These are phyloP conservation scores for Nibea coibor DNA, from an alignment of 2,113 vertebrate species.

Conservation along the genomic window DNA sequence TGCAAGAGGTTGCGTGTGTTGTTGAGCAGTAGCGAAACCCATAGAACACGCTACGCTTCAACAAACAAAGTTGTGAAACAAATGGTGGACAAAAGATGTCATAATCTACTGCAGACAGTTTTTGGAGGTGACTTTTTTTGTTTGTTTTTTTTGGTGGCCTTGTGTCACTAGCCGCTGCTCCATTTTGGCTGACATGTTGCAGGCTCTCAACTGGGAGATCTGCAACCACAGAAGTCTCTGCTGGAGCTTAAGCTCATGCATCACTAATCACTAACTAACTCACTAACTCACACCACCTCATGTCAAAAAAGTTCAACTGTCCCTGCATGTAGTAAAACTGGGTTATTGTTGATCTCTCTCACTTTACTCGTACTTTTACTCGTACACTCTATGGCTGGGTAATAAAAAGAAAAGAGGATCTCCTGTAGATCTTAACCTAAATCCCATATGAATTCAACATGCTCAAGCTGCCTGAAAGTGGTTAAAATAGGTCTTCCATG, in stretches of 20 bases:
- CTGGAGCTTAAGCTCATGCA: background rate
- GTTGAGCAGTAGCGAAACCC: background rate
- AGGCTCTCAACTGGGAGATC: constrained; percentile 6
- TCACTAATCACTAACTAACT: background rate
- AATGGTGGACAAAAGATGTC: background rate
- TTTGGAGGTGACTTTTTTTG: background rate
- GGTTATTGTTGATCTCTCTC: background rate
- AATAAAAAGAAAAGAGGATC: background rate
- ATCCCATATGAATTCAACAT: constrained; percentile 18
- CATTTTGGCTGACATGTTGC: constrained; percentile 21
- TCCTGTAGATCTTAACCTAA: background rate
- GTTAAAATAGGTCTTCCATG: constrained; percentile 32
- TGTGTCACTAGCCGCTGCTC: background rate
- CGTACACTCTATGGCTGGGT: background rate
- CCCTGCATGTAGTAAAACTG: background rate
- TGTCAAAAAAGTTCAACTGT: background rate
- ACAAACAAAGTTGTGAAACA: background rate
- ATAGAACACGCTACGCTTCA: background rate
- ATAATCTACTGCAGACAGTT: background rate
- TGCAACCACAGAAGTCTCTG: constrained; percentile 4
- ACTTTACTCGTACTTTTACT: background rate
- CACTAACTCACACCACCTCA: background rate
- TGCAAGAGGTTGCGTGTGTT: background rate
- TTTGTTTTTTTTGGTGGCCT: constrained; percentile 5
- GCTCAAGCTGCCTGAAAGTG: constrained; percentile 6